phyloP scores from a whole-genome alignment of 1,140 invertebrate species.

The Hydropsyche tenuis region DNA sequence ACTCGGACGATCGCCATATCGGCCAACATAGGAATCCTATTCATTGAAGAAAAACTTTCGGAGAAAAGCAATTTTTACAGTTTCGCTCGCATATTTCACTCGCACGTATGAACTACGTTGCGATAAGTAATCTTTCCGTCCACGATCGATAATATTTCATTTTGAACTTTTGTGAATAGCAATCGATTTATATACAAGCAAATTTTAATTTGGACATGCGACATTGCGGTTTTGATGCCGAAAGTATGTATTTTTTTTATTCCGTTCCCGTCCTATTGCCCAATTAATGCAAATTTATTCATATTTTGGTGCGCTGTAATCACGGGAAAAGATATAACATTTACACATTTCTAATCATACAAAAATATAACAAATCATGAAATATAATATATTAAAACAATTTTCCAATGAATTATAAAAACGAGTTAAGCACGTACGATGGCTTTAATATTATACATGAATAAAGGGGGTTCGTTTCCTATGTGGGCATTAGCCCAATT shows the following conservation, averaged over 20 bases:
- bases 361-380: not conserved
- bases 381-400: too few species aligned
- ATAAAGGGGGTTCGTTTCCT: not conserved
- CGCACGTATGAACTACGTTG: not conserved
- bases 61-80: slow-evolving; percentile 10
- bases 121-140: too few species aligned
- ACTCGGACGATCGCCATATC: slow-evolving; percentile 13
- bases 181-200: not conserved
- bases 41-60: slow-evolving; percentile 20
- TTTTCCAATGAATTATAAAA: too few species aligned
- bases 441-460: too few species aligned
- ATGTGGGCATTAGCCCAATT: slow-evolving; percentile 25
- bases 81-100: slow-evolving; percentile 3
- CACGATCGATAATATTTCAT: too few species aligned
- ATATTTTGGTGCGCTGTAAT: not conserved
- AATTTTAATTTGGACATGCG: slow-evolving; percentile 16
- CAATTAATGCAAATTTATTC: slow-evolving; percentile 18
- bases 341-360: slow-evolving; percentile 2
- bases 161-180: not conserved
- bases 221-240: not conserved
- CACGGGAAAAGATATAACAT: not conserved
- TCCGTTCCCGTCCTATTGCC: not conserved
- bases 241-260: too few species aligned
- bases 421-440: too few species aligned
- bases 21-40: slow-evolving; percentile 17